Evolutionary conservation across 2,888 invertebrate species (phyloP).

Genomic region (Metacarcinus magister): DNA sequence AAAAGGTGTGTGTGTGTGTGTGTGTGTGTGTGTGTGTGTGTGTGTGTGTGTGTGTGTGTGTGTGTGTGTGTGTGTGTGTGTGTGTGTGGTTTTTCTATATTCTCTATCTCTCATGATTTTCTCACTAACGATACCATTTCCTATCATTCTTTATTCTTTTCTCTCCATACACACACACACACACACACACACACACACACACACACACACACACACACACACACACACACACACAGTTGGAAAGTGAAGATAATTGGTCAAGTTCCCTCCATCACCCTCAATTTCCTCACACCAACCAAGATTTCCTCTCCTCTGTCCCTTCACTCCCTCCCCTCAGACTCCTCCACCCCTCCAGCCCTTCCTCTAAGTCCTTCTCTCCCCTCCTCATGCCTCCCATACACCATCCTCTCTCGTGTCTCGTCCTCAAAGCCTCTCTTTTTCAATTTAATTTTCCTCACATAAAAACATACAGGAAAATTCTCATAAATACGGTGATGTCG

Average conservation of each 20-base stretch:
- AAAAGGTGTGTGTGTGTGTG: neutral
- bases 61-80: neutral
- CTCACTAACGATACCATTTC: neutral
- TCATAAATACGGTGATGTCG: neutral
- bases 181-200: conserved; percentile 61
- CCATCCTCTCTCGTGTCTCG: neutral
- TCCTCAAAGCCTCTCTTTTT: neutral
- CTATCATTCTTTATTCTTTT: neutral
- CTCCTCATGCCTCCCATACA: neutral
- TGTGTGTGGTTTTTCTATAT: neutral
- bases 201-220: conserved; percentile 60
- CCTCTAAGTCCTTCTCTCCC: neutral
- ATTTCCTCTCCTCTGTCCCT: neutral
- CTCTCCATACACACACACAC: conserved; percentile 16
- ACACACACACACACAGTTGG: conserved; percentile 29
- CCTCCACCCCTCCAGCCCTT: neutral
- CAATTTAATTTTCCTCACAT: neutral
- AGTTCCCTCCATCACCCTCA: neutral
- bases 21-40: neutral
- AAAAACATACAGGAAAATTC: neutral
- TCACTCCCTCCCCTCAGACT: neutral
- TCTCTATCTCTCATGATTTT: neutral
- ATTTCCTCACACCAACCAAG: conserved; percentile 19
- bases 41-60: neutral
- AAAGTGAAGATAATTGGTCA: conserved; percentile 48